Base-by-base conservation (phyloP, 1,140 invertebrate genomes). In the Maconellicoccus hirsutus region DNA sequence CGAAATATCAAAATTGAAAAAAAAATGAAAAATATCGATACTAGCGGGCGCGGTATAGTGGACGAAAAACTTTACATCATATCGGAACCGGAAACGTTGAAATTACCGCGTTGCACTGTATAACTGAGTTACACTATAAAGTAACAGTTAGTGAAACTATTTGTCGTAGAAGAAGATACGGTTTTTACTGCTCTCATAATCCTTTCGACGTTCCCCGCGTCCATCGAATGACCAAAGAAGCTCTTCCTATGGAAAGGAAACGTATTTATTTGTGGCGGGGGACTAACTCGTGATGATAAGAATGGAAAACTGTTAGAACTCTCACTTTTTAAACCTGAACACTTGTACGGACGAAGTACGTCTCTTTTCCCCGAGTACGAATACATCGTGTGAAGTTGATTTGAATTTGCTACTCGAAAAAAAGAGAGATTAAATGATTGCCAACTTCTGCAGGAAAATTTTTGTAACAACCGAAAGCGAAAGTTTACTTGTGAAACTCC, bases 21-120 rank as follows among this genome's bases (percentile, higher is more conserved):
- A 52, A 19, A n/a, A 19, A 52, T 19, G 3, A 52, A 52, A 52
- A 52, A 19, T 8, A 52, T 3, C 42, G 42, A 16, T 52, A 14
- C 16, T 33, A 12, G 29, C 29, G 29, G 29, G n/a, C n/a, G 33
- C 42, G 42, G 42, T 52, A 19, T 52, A 4, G 4, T 16, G 42
- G 3, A 3, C 16, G 6, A 6, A 16, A 52, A 52, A 8, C n/a
- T 52, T 52, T 52, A 52, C 42, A 52, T 52, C 42, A 52, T 52
- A 14, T 52, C 42, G 42, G 42, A 52, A 52, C 42, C 42, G 42
- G 42, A 52, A 52, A 52, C 42, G 42, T 52, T 52, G 42, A 52
- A 52, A 52, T 52, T 52, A 52, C 42, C 42, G 42, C 42, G 42
- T 19, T 19, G 42, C n/a, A n/a, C n/a, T n/a, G n/a, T n/a, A n/a